Evolutionary conservation across 2,797 vertebrate species (phyloP), one percentile per base, ranked within the genome.

Genomic region (Loris lydekkerianus): DNA sequence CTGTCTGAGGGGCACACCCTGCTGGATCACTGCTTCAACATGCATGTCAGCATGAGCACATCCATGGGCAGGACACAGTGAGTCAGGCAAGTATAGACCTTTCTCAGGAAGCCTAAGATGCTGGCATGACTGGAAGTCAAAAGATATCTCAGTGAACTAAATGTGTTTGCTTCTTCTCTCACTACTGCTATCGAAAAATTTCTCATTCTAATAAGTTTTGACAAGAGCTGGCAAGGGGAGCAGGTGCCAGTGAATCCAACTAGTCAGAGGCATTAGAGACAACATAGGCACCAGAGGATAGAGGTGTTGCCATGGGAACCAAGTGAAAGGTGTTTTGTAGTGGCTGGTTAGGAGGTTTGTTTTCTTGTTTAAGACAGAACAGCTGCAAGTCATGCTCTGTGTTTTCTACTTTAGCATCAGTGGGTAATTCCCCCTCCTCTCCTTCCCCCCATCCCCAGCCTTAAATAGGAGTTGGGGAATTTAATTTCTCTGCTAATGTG

Each of bases 241-340:
- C 97, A 98, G 98, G 97, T 98, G 97, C 98, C 98, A 98, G 98
- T 93, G 97, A 98, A 98, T 97, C 97, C 98, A 98, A 98, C 97
- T 97, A 98, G 98, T 98, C 5, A 0, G 97, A 98, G 97, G 97
- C 96, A 98, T 98, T 98, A 98, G 97, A 98, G 98, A 97, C 95
- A 97, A 93, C 43, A 77, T 98, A 98, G 98, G 98, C 98, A 98
- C 97, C 96, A 93, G 97, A 98, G 97, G 97, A 98, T 97, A 98
- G 96, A 98, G 94, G 60, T 97, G 98, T 98, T 99, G 95, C 98
- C 97, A 98, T 99, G 98, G 98, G 98, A 99, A 98, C 98, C 78
- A 95, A 98, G 96, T 0, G 20, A 98, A 98, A 98, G 98, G 95
- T 97, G 95, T 97, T 98, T 97, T 97, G 94, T 98, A 96, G 96